Evolutionary conservation across 1,140 invertebrate genomes (phyloP), one percentile per base, ranked within the genome.

Genomic region (Conus ventricosus): DNA sequence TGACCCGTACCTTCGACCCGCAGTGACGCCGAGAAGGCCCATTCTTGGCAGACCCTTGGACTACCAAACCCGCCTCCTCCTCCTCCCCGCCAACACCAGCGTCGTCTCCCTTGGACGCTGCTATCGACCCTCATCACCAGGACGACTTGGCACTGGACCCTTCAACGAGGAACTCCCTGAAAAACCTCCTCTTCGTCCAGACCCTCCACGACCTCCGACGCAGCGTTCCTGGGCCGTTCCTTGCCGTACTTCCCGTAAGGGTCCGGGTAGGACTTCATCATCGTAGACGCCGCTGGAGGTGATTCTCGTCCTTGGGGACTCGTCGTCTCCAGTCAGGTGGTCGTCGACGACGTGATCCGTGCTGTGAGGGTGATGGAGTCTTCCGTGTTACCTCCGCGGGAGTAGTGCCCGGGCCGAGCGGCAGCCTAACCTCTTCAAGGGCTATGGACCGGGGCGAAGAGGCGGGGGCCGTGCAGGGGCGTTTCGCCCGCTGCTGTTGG

Each of bases 401-500:
- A 13, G 25, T 78, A 81, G 15, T 53, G 39, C 0, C 20, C 82
- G 1, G 7, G 82, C 82, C 8, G 82, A 84, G 10, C n/a, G 82
- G 57, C 55, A 17, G 7, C 82, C 82, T 3, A 63, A 13, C 5
- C 82, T 13, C 25, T 84, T 84, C 54, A 84, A 39, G 17, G 82
- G 23, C 11, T 63, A n/a, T 60, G 55, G 82, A 7, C 27, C 82
- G 0, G 54, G 82, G 82, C 8, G 82, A 84, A 5, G 53, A 4
- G 51, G 81, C 51, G 11, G 82, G 82, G 8, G 82, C 82, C 55
- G 82, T 84, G 13, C 55, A 60, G 23, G 82, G 82, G n/a, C 82
- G 82, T 63, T 60, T 39, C n/a, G 20, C 82, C 23, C 25, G 23
- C 82, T 63, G 54, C 82, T 84, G 54, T 15, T 84, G 8, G 20